Evolutionary conservation across 2,888 invertebrate genomes (phyloP).

Genomic region (Linyphia triangularis): DNA sequence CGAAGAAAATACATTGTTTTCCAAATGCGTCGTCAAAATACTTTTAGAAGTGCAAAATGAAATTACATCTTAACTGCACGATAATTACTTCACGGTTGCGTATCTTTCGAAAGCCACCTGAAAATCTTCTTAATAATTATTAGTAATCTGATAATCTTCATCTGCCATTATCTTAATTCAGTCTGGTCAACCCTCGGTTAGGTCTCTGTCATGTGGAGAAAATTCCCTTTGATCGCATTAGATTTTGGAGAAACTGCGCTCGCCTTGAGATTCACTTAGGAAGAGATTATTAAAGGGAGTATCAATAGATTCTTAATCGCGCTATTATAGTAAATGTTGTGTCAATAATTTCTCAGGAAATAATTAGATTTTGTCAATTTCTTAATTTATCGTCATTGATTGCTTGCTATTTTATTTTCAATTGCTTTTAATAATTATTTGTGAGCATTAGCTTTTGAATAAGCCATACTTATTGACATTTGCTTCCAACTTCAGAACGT

Average conservation of each 20-base stretch:
- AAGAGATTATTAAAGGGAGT: background rate
- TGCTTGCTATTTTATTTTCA: too few relatives aligned
- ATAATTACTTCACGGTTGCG: background rate
- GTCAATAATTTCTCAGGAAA: background rate
- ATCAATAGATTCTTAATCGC: background rate
- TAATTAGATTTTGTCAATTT: too few relatives aligned
- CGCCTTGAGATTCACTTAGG: background rate
- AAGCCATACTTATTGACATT: too few relatives aligned
- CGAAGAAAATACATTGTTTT: too few relatives aligned
- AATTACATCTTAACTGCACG: too few relatives aligned
- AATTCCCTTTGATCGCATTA: conserved; percentile 9
- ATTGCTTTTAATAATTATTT: too few relatives aligned
- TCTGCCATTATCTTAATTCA: conserved; percentile 36
- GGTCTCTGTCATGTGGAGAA: background rate
- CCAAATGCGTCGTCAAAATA: too few relatives aligned
- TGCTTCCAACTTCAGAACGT: too few relatives aligned
- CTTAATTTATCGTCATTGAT: too few relatives aligned
- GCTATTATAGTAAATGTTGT: background rate
- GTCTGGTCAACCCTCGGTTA: background rate
- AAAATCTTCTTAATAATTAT: background rate
- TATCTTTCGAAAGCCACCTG: background rate
- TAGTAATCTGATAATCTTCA: conserved; percentile 27
- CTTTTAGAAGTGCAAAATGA: too few relatives aligned
- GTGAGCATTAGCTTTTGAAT: too few relatives aligned
- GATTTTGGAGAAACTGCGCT: background rate